A percentile compares a stretch with the other conserved stretches of the same genome.
These are phyloP conservation scores for Psittacula cyanocephala DNA, from an alignment of 2,113 vertebrate species.

Conservation along the genomic window DNA sequence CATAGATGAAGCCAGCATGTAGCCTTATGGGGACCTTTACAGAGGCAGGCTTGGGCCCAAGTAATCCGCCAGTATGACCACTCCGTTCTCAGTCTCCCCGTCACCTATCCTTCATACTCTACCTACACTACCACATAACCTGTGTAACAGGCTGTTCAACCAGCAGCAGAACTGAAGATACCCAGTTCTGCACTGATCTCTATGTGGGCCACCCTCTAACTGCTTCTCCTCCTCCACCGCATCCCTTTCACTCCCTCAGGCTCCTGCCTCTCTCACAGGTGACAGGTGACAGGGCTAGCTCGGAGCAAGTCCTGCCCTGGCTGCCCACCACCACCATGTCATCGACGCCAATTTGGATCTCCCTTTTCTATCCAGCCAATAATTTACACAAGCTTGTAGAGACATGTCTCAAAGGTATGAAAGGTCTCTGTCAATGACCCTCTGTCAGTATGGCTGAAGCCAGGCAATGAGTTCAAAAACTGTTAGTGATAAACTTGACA, in stretches of 20 bases:
- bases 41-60: background rate
- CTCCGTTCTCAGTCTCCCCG: background rate
- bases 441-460: background rate
- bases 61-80: background rate
- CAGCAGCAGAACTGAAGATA: background rate
- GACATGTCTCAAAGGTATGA: background rate
- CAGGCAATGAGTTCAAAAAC: background rate
- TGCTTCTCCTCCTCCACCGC: background rate
- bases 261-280: background rate
- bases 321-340: background rate
- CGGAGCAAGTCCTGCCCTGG: background rate
- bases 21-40: background rate
- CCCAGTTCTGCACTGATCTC: background rate
- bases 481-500: background rate
- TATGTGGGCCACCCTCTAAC: background rate
- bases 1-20: background rate
- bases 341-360: background rate
- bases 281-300: accelerated
- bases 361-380: background rate
- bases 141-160: background rate
- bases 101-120: background rate
- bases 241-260: background rate
- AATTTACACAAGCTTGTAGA: background rate
- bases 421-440: background rate
- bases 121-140: background rate